A percentile compares a stretch with the other conserved stretches of the same genome.
phyloP scores from a whole-genome alignment of 2,797 vertebrate genomes.

The Cynopterus sphinx region DNA sequence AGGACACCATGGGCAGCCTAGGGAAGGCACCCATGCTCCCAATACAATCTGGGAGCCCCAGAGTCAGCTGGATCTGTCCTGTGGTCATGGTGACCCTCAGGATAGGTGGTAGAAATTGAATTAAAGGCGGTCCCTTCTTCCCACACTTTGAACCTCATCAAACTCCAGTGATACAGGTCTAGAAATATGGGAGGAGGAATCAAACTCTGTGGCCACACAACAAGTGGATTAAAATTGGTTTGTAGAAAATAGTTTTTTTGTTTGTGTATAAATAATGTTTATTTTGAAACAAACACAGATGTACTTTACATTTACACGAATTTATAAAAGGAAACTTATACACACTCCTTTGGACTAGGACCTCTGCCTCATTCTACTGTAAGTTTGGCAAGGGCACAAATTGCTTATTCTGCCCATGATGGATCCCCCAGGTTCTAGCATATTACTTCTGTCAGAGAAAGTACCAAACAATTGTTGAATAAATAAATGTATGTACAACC shows the following conservation, averaged over 20 bases:
- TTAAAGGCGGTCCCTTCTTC: background rate
- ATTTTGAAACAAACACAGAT: background rate
- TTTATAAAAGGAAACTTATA: background rate
- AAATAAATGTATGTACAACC: background rate
- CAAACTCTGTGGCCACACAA: rapidly evolving
- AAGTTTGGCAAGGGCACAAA: background rate
- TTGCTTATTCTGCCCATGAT: background rate
- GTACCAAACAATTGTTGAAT: background rate
- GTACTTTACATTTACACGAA: background rate
- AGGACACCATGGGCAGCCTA: background rate
- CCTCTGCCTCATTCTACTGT: background rate
- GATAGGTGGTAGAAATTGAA: background rate
- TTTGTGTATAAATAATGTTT: background rate
- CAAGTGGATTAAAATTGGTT: background rate
- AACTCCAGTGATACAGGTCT: background rate
- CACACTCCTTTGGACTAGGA: background rate
- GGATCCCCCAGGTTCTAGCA: background rate
- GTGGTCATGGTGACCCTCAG: rapidly evolving
- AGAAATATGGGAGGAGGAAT: background rate
- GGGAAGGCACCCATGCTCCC: background rate
- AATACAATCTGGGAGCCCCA: rapidly evolving
- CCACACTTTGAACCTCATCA: background rate
- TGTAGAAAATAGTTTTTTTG: background rate
- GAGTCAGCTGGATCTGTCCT: background rate
- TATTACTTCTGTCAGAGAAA: background rate